Evolutionary conservation across 2,888 invertebrate species (phyloP), one percentile per base, ranked within the genome.

Genomic region (Melieria picta): DNA sequence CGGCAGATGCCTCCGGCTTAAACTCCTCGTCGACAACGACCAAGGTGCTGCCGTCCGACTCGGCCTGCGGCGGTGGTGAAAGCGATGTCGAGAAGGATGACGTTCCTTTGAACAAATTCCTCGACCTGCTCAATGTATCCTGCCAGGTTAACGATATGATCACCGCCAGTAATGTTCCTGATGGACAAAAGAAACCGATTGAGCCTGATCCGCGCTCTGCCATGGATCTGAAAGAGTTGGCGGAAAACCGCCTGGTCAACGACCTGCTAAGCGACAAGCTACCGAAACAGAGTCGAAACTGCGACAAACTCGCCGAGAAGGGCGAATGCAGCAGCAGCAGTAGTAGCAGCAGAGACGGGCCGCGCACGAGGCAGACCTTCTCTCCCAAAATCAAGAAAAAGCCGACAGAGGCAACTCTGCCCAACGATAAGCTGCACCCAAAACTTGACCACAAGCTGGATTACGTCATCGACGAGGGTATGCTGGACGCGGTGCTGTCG

Each of bases 401-500:
- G 65, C 16, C 16, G 10, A 11, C 52, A 42, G 50, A 47, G 30
- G 30, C 13, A 6, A 3, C 30, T 16, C n/a, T 9, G 5, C 30
- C 45, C n/a, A 9, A 47, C n/a, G 69, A 69, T 16, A 43, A 48
- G 30, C 73, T 87, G 56, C 85, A 87, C 80, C 83, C 84, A 1
- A 80, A 82, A 48, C 75, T 87, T 7, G 80, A 74, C 10, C 82
- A 83, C 45, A 86, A 86, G 75, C 74, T 87, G 47, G 83, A 87
- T 70, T 83, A 94, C 87, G 91, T 94, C 1, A 89, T 95, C 74
- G 92, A 93, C 63, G 95, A 95, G 87, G 95, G 95, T 10, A 89
- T 95, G 73, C 85, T 95, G 64, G 95, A 95, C 86, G 94, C 94
- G 0, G 92, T 95, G 71, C 85, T 95, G 63, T 93, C 95, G 0